These are phyloP conservation scores for Agapornis roseicollis DNA, from an alignment of 2,113 vertebrate species.

Conservation along the genomic window DNA sequence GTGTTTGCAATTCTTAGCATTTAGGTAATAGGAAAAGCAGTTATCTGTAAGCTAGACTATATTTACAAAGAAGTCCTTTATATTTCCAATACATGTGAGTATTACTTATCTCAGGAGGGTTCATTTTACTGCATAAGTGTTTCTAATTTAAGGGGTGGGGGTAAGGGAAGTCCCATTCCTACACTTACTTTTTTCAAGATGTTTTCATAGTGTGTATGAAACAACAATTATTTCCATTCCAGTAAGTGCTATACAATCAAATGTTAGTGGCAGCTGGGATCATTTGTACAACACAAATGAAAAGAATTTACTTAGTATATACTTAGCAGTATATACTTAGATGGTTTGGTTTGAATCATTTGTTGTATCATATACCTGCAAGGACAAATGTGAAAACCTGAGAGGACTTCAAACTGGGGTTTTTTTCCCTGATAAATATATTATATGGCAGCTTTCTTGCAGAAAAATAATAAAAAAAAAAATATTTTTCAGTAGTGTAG, in stretches of 20 bases:
- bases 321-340: neutral
- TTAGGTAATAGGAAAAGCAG: neutral
- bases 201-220: neutral
- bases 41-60: neutral
- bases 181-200: neutral
- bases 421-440: neutral
- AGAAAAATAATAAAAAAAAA: neutral
- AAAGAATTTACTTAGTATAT: neutral
- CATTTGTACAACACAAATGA: neutral
- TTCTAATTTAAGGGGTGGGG: neutral
- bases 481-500: neutral
- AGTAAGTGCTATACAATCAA: neutral
- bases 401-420: neutral
- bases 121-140: neutral
- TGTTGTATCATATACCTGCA: neutral
- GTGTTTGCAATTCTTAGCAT: neutral
- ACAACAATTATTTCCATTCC: neutral
- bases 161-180: neutral
- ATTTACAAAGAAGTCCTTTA: neutral
- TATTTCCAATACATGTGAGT: neutral
- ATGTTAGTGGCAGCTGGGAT: neutral
- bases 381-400: neutral
- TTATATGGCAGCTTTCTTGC: neutral
- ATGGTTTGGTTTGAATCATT: neutral
- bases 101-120: neutral